A percentile compares a stretch with the other conserved stretches of the same genome.
These are phyloP conservation scores for Octodonta nipae DNA, from an alignment of 2,888 invertebrate species.

Conservation along the genomic window DNA sequence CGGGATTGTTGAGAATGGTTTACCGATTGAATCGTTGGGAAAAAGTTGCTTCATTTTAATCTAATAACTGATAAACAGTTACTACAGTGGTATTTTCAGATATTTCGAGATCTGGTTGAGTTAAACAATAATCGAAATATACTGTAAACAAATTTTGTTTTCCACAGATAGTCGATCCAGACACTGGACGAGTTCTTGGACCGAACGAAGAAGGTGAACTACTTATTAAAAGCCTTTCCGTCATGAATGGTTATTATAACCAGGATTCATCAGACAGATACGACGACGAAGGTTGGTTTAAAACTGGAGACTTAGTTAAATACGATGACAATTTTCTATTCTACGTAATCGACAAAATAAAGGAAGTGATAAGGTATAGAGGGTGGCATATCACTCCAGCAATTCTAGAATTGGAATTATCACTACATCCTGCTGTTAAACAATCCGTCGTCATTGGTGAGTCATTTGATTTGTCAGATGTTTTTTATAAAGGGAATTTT, in stretches of 20 bases:
- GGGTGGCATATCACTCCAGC: constrained; percentile 36
- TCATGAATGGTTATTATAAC: constrained; percentile 38
- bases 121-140: too few species aligned
- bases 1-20: too few species aligned
- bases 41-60: too few species aligned
- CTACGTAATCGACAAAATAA: constrained; percentile 39
- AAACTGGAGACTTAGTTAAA: constrained; percentile 40
- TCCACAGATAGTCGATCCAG: constrained; percentile 24
- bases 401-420: constrained; percentile 22
- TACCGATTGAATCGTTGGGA: too few species aligned
- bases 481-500: too few species aligned
- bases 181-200: constrained; percentile 21
- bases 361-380: constrained; percentile 39
- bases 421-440: constrained; percentile 24
- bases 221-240: constrained; percentile 33
- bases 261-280: constrained; percentile 34
- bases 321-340: constrained; percentile 39
- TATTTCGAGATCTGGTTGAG: too few species aligned
- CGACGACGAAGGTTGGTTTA: constrained; percentile 37
- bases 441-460: constrained; percentile 23
- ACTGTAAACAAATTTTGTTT: too few species aligned
- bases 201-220: constrained; percentile 40
- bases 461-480: too few species aligned
- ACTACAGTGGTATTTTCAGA: too few species aligned
- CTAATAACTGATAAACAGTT: too few species aligned